These are phyloP conservation scores for Smithornis capensis DNA, from an alignment of 2,113 vertebrate species.

Conservation along the genomic window DNA sequence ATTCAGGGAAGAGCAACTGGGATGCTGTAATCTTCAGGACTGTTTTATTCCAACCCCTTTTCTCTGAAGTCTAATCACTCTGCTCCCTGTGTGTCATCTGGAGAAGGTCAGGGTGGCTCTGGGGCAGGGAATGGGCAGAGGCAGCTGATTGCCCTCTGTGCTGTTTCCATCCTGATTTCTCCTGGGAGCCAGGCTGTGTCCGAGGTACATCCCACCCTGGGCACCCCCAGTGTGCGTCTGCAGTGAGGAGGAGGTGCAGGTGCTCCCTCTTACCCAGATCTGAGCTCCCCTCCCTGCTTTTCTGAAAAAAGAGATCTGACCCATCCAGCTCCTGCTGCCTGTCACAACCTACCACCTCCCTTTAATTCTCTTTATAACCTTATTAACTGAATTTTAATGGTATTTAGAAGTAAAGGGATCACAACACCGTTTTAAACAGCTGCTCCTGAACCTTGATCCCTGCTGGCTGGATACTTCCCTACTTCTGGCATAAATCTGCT, in stretches of 20 bases:
- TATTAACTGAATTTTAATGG: neutral
- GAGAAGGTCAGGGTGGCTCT: neutral
- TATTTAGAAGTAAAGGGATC: neutral
- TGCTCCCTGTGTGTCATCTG: neutral
- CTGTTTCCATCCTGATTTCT: neutral
- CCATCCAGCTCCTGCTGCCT: neutral
- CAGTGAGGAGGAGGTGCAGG: neutral
- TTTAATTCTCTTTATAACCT: neutral
- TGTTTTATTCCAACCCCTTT: neutral
- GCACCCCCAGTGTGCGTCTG: neutral
- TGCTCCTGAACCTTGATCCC: neutral
- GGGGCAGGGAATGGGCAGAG: neutral
- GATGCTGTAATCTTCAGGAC: neutral
- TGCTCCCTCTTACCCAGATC: neutral
- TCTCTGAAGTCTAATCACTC: neutral
- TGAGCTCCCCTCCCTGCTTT: neutral
- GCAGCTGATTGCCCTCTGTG: neutral
- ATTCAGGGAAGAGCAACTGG: neutral
- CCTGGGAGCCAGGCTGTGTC: neutral
- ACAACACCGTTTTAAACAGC: neutral
- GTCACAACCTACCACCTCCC: neutral
- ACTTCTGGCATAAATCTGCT: neutral
- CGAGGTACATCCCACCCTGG: accelerated
- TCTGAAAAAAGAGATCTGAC: neutral
- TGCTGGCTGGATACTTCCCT: neutral